Evolutionary conservation across 1,140 invertebrate genomes (phyloP), one percentile per base, ranked within the genome.

Genomic region (Drosophila saltans): DNA sequence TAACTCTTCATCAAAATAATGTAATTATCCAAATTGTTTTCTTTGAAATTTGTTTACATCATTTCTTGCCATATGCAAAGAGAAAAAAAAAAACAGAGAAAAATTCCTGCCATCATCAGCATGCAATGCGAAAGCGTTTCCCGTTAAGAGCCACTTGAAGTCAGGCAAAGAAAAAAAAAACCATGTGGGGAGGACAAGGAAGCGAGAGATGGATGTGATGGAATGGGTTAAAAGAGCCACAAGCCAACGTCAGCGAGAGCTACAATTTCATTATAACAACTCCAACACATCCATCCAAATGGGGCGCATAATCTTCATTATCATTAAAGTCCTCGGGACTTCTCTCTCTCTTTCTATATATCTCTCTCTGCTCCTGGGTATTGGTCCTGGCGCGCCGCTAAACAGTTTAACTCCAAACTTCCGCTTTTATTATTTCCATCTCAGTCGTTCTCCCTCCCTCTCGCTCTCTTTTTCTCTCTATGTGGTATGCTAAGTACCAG

Each of bases 1-100:
- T 80, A 80, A 78, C 84, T 83, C 83, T 80, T 78, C 83, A 75
- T 83, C 84, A 83, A 88, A 88, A 88, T 88, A 89, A 88, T 88
- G 85, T 84, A 90, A 88, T 88, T 88, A 88, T 89, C 80, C 77
- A 88, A 89, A 88, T 88, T 88, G 84, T 89, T 89, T 89, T 89
- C 84, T 80, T 89, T 89, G 84, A 89, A 88, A 88, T 88, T 83
- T 88, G 84, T 80, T 88, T 88, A 89, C 84, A 88, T 88, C 84
- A 83, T 89, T 88, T 68, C 45, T 65, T 80, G 39, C 63, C 40
- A 69, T 80, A 70, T 73, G 62, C 78, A 79, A 75, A 71, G 66
- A 72, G 70, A 28, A 16, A 36, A 36, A 36, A 36, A 36, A 36
- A 36, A 73, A 24, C 21, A 40, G 16, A 24, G 41, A 67, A 55